Conservation (phyloP, 2,113 vertebrate genomes). For the Ranitomeya variabilis region DNA sequence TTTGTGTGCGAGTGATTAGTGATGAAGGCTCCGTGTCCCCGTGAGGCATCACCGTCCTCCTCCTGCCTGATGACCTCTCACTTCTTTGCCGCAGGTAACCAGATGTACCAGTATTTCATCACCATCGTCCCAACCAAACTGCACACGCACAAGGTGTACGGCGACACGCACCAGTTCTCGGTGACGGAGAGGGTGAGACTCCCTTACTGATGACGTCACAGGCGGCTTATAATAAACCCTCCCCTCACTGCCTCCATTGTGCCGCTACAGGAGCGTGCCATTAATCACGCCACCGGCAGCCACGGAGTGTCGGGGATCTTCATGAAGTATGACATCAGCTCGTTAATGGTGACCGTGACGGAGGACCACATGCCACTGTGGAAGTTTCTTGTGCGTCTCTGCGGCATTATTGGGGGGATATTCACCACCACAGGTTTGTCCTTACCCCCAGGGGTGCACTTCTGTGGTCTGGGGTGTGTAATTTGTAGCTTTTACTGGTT, state of each 20-base stretch:
- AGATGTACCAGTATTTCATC: slow-evolving; percentile 99
- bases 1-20: too few species aligned
- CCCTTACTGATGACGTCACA: not conserved
- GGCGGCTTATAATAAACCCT: not conserved
- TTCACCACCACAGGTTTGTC: slow-evolving; percentile 92
- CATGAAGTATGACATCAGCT: slow-evolving; percentile 98
- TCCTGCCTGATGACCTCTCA: not conserved
- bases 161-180: slow-evolving; percentile 95
- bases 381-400: slow-evolving; percentile 95
- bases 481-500: not conserved
- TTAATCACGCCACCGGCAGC: slow-evolving; percentile 95
- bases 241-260: not conserved
- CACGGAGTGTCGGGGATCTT: slow-evolving; percentile 98
- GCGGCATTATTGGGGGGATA: slow-evolving; percentile 96
- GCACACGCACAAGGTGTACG: slow-evolving; percentile 88
- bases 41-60: not conserved
- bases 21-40: not conserved
- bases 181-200: slow-evolving; percentile 91
- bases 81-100: slow-evolving; percentile 80
- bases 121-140: slow-evolving; percentile 98
- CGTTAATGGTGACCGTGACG: slow-evolving; percentile 94
- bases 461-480: not conserved
- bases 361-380: slow-evolving; percentile 98
- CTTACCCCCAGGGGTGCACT: not conserved
- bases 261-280: slow-evolving; percentile 82